A percentile compares a stretch with the other conserved stretches of the same genome.
Evolutionary conservation across 2,113 vertebrate genomes (phyloP).

Genomic region (Clarias magur): DNA sequence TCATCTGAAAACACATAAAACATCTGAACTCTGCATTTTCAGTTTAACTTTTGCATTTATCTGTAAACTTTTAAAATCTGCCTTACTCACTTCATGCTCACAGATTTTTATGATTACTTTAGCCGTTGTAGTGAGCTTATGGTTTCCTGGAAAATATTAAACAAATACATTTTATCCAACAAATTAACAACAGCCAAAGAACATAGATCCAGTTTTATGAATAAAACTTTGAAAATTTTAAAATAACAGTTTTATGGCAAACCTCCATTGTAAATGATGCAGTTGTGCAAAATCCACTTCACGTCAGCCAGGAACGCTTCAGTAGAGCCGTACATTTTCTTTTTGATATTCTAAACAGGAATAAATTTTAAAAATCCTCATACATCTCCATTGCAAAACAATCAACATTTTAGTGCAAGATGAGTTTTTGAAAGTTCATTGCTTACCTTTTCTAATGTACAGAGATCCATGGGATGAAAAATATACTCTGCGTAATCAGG

Average conservation of each 20-base stretch:
- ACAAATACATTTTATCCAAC: background rate
- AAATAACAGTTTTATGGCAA: constrained; percentile 39
- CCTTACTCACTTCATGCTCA: constrained; percentile 89
- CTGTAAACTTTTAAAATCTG: background rate
- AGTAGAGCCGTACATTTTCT: constrained; percentile 99
- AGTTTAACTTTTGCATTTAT: background rate
- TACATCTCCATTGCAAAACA: background rate
- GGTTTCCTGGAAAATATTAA: constrained; percentile 83
- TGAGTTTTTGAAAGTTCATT: background rate
- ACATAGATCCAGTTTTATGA: background rate
- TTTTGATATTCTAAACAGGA: constrained; percentile 85
- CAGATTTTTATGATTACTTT: constrained; percentile 99
- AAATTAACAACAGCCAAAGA: background rate
- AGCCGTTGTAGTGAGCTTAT: constrained; percentile 97
- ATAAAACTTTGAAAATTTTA: too few species aligned
- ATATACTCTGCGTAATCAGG: constrained; percentile 99
- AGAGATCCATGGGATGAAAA: constrained; percentile 98
- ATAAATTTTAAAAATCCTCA: background rate
- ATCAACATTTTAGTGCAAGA: background rate
- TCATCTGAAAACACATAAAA: constrained; percentile 82
- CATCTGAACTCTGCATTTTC: background rate
- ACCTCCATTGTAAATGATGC: constrained; percentile 99
- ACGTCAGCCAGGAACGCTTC: constrained; percentile 97
- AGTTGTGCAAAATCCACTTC: constrained; percentile 99
- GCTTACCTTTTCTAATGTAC: constrained; percentile 95